phyloP scores from a whole-genome alignment of 2,797 vertebrate genomes.

The Brachymystax lenok region DNA sequence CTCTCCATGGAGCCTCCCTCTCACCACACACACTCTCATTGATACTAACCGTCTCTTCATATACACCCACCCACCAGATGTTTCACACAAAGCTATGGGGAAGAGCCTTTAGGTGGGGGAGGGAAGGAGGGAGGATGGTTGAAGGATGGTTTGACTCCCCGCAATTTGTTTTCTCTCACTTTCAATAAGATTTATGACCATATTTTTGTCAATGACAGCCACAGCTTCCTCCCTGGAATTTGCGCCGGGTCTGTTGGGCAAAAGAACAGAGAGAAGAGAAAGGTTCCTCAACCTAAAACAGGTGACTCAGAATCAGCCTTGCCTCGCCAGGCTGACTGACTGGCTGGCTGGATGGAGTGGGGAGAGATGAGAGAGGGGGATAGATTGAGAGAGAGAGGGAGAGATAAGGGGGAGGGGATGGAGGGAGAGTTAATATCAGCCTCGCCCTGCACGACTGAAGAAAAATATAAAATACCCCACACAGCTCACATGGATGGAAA shows the following conservation, averaged over 20 bases:
- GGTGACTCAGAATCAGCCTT: constrained; percentile 29
- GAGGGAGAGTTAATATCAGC: background rate
- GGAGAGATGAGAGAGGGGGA: no score
- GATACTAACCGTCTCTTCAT: constrained; percentile 30
- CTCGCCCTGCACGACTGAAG: background rate
- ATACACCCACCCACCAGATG: constrained; percentile 61
- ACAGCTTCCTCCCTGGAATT: constrained; percentile 25
- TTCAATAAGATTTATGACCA: constrained; percentile 40
- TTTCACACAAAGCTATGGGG: constrained; percentile 48
- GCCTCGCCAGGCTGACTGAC: background rate
- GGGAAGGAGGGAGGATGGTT: background rate
- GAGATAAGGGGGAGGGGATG: background rate
- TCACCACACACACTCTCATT: constrained; percentile 16
- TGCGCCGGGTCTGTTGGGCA: constrained; percentile 5
- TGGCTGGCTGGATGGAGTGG: background rate
- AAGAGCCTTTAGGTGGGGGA: constrained; percentile 43
- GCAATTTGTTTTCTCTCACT: constrained; percentile 34
- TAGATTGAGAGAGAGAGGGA: no score
- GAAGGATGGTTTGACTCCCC: constrained; percentile 21
- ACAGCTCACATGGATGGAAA: background rate
- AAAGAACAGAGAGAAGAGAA: constrained; percentile 9
- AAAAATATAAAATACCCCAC: background rate
- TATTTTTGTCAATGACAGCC: constrained; percentile 20
- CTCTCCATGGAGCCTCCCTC: background rate
- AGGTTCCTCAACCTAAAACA: constrained; percentile 38